Base-by-base conservation (phyloP, 2,888 invertebrate genomes). In the Phymatocera aterrima region DNA sequence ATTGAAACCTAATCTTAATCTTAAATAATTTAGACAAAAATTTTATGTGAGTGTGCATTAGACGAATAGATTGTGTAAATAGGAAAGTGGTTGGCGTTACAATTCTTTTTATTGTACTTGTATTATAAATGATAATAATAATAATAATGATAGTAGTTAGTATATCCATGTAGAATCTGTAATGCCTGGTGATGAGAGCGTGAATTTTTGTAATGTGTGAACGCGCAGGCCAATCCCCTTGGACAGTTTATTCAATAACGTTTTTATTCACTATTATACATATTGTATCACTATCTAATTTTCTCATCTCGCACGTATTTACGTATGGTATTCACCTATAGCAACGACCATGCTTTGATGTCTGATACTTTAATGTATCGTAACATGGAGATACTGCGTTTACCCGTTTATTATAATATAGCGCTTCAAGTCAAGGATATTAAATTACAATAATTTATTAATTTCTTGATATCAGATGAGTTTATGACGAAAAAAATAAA, bases 31-130 rank as follows among this genome's bases (percentile, higher is more conserved):
- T 75, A 75, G 40, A 54, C 40, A 57, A 75, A n/a, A 75, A 75
- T 75, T 75, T 75, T 54, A 75, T 75, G 72, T 72, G 72, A 72
- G 72, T 72, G 48, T 72, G 72, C 34, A 72, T 48, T 72, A 72
- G 72, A 72, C 18, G 72, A 48, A 72, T 72, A 72, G 48, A 48
- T 72, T 51, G 72, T n/a, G n/a, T 72, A 72, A 72, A 72, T 72
- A 72, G 34, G 72, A n/a, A 28, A 72, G 51, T 31, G 72, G 34
- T 72, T 18, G 18, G 51, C 72, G 51, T 72, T 51, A 72, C 48
- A 31, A 72, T 72, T 51, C 48, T 51, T 72, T 72, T 43, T 72
- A 72, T 72, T 72, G 28, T 68, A 68, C 24, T 68, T 68, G 65
- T 68, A 68, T 64, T 34, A 61, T 61, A 61, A 54, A n/a, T 34